Conservation (phyloP, 2,797 vertebrate species). For the Lepidocolaptes lacrymiger region DNA sequence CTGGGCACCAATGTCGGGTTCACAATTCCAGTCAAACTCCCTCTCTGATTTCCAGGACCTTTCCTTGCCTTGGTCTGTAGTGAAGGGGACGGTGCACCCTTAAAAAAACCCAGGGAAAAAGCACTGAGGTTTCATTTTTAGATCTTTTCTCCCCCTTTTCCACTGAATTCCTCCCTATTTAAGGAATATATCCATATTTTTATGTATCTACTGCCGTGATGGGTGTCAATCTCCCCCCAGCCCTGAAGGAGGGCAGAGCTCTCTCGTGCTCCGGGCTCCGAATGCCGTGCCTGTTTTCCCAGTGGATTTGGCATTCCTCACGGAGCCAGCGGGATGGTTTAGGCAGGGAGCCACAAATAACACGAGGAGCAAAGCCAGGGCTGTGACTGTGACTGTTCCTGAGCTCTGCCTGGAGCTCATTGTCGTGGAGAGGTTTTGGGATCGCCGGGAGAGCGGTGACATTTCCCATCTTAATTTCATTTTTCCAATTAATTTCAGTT, state of each 20-base stretch:
- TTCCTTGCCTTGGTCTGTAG: background rate
- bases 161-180: background rate
- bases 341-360: conserved; percentile 11
- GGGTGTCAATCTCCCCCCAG: background rate
- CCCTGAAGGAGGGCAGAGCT: background rate
- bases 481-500: background rate
- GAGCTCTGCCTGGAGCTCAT: background rate
- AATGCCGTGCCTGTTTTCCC: background rate
- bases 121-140: background rate
- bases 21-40: background rate
- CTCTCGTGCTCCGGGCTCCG: background rate
- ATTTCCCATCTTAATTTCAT: background rate
- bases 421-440: background rate
- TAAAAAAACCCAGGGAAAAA: background rate
- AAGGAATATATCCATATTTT: background rate
- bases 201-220: no score
- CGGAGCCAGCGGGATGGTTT: background rate
- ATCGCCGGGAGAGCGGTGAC: background rate
- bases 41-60: background rate
- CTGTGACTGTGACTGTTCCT: background rate
- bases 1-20: fast-evolving
- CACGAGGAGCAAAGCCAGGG: background rate
- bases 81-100: background rate
- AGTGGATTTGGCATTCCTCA: conserved; percentile 4
- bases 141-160: background rate